A percentile compares a stretch with the other conserved stretches of the same genome.
phyloP scores from a whole-genome alignment of 2,888 invertebrate species.

The Dynastes tityus region DNA sequence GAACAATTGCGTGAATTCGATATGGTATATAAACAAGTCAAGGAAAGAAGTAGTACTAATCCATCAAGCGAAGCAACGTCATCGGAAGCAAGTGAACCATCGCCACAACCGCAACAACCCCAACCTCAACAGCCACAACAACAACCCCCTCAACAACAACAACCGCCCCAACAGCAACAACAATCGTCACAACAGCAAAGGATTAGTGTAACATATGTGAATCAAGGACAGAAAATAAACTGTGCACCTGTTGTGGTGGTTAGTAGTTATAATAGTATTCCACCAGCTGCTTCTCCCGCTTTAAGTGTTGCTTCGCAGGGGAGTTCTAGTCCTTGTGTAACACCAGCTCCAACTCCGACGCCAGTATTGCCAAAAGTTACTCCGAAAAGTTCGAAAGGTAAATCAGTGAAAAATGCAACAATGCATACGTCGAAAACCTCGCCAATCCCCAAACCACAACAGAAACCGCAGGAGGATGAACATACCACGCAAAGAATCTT shows the following conservation, averaged over 20 bases:
- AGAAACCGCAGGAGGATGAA: constrained; percentile 86
- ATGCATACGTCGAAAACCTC: constrained; percentile 77
- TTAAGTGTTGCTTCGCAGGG: constrained; percentile 75
- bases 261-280: constrained; percentile 72
- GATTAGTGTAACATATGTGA: constrained; percentile 74
- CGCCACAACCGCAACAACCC: constrained; percentile 48
- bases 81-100: constrained; percentile 61
- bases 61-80: constrained; percentile 58
- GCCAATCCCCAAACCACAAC: constrained; percentile 78
- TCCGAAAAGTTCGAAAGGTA: constrained; percentile 70
- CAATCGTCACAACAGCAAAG: constrained; percentile 67
- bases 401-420: constrained; percentile 75
- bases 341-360: constrained; percentile 72
- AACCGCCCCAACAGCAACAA: constrained; percentile 56
- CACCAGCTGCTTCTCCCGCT: constrained; percentile 73
- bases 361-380: constrained; percentile 59
- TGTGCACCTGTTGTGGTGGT: constrained; percentile 74
- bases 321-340: constrained; percentile 75
- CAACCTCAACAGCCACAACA: constrained; percentile 59
- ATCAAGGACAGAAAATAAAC: constrained; percentile 70
- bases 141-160: constrained; percentile 58
- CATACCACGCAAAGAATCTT: constrained; percentile 86
- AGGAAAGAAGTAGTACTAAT: constrained; percentile 79
- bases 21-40: constrained; percentile 86
- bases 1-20: constrained; percentile 87